These are phyloP conservation scores for Eleutherodactylus coqui DNA, from an alignment of 2,797 vertebrate species.

Conservation along the genomic window DNA sequence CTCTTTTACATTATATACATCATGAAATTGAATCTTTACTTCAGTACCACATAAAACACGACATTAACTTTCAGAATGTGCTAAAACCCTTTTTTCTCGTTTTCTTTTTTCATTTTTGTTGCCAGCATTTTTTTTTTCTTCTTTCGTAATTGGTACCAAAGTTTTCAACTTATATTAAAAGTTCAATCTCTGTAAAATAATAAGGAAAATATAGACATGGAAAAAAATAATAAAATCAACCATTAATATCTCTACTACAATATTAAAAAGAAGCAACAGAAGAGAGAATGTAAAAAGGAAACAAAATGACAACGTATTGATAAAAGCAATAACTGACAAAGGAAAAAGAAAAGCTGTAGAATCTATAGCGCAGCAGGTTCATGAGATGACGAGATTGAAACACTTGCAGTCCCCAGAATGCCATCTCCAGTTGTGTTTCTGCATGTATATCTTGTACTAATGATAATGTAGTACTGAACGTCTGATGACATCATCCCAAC, in stretches of 20 bases:
- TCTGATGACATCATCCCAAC: constrained; percentile 91
- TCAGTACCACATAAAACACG: constrained; percentile 66
- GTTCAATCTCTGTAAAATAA: constrained; percentile 81
- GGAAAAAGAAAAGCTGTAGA: constrained; percentile 79
- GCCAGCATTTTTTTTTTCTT: constrained; percentile 33
- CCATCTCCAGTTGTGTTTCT: constrained; percentile 78
- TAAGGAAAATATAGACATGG: constrained; percentile 65
- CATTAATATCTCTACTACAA: constrained; percentile 76
- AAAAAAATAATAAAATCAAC: constrained; percentile 69
- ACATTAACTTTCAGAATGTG: constrained; percentile 71
- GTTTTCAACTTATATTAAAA: constrained; percentile 80
- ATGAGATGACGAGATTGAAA: constrained; percentile 91
- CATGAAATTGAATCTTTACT: constrained; percentile 64
- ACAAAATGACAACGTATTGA: constrained; percentile 76
- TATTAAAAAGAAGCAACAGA: constrained; percentile 75
- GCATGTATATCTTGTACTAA: constrained; percentile 68
- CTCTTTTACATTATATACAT: constrained; percentile 76
- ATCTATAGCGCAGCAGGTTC: constrained; percentile 96
- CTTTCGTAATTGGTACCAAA: constrained; percentile 75
- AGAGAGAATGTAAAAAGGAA: constrained; percentile 76
- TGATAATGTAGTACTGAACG: constrained; percentile 90
- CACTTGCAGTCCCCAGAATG: constrained; percentile 82
- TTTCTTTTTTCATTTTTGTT: constrained; percentile 42
- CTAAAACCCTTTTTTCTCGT: constrained; percentile 75
- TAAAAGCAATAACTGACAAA: constrained; percentile 84